These are phyloP conservation scores for Palythoa grandis DNA, from an alignment of 92 coral and sea anemone species.

Conservation along the genomic window DNA sequence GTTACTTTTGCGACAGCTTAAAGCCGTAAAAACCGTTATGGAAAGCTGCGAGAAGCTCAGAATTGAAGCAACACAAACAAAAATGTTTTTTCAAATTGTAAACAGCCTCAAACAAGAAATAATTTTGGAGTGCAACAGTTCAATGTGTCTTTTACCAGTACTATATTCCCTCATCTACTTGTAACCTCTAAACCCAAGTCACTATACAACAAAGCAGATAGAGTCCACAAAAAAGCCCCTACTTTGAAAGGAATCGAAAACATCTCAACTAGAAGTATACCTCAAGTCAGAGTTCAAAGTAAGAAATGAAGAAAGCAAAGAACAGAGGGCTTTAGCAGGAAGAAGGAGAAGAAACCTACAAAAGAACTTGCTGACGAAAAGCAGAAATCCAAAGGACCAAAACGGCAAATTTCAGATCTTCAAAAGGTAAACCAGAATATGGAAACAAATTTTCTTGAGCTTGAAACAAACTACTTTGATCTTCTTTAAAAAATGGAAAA, in stretches of 20 bases:
- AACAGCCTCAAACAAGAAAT: slow-evolving; percentile 16
- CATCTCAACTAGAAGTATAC: slow-evolving; percentile 1
- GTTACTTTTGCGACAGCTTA: too few relatives aligned
- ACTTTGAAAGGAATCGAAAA: slow-evolving; percentile 1
- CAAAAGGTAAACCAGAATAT: slow-evolving; percentile 23
- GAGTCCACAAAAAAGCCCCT: slow-evolving; percentile 14
- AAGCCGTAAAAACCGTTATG: background rate
- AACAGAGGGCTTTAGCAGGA: slow-evolving; percentile 31
- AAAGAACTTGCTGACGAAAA: slow-evolving; percentile 13
- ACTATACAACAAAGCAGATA: slow-evolving; percentile 31
- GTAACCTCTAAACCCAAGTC: slow-evolving; percentile 8
- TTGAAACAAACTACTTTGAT: slow-evolving; percentile 7
- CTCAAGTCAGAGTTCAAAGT: slow-evolving; percentile 24
- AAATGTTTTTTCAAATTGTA: too few relatives aligned
- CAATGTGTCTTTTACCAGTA: slow-evolving; percentile 9
- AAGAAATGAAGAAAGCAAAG: slow-evolving; percentile 26
- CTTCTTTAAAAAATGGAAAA: slow-evolving; percentile 8
- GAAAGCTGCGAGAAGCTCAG: too few relatives aligned
- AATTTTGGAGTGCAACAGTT: slow-evolving; percentile 27
- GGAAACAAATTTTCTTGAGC: background rate
- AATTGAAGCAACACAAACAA: too few relatives aligned
- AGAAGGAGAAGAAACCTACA: slow-evolving; percentile 20
- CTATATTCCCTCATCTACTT: background rate
- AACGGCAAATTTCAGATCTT: background rate
- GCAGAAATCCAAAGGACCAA: slow-evolving; percentile 11